These are phyloP conservation scores for Timema cristinae DNA, from an alignment of 2,888 invertebrate genomes.

Conservation along the genomic window DNA sequence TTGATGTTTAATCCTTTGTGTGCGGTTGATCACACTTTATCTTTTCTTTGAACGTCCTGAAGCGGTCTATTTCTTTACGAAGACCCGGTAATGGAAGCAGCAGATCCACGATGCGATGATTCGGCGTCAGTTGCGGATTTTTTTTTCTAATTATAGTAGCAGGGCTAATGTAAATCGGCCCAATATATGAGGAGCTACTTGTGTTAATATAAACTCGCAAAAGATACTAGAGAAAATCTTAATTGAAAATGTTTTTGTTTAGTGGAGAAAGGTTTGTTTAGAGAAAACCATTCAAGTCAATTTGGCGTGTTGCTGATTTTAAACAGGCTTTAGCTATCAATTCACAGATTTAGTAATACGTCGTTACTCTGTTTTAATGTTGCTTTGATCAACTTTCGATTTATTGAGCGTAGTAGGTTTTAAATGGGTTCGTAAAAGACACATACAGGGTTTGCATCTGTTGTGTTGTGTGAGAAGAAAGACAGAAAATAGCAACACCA, in stretches of 20 bases:
- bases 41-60: not conserved
- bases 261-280: not conserved
- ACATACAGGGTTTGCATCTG: not conserved
- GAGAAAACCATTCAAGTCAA: not conserved
- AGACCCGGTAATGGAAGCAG: too few species aligned
- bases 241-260: not conserved
- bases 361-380: not conserved
- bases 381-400: constrained; percentile 3
- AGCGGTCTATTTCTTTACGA: not conserved
- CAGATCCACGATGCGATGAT: not conserved
- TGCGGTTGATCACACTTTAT: not conserved
- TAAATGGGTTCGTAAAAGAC: constrained; percentile 1
- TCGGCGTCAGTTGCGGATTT: too few species aligned
- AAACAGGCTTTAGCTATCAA: not conserved
- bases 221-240: too few species aligned
- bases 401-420: not conserved
- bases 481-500: not conserved
- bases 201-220: too few species aligned
- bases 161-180: too few species aligned
- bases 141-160: too few species aligned
- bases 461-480: not conserved
- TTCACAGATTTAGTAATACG: constrained; percentile 6
- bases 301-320: not conserved
- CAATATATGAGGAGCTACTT: too few species aligned
- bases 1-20: too few species aligned